Evolutionary conservation across 2,797 vertebrate species (phyloP).

Genomic region (Gallinago nigripennis): DNA sequence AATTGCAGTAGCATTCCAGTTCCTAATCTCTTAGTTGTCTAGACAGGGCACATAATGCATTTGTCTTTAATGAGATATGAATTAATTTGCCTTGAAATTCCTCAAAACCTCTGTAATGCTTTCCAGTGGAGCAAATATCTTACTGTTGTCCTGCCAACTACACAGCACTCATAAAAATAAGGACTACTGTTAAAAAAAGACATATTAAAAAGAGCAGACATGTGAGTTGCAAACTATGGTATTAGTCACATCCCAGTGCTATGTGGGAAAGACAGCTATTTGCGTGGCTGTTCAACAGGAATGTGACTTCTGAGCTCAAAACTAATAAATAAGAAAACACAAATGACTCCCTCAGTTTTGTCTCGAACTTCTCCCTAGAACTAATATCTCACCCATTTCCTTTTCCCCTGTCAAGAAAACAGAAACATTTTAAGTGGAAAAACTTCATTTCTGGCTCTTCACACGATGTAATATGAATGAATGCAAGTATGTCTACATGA

Average conservation of each 20-base stretch:
- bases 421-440: not conserved
- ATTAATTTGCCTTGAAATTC: slow-evolving; percentile 13
- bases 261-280: not conserved
- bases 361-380: not conserved
- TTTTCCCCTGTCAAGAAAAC: not conserved
- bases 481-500: not conserved
- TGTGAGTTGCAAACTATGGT: not conserved
- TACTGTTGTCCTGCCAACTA: slow-evolving; percentile 7
- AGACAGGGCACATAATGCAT: slow-evolving; percentile 9
- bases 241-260: not conserved
- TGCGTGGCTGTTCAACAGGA: not conserved
- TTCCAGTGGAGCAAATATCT: slow-evolving; percentile 8
- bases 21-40: slow-evolving; percentile 23
- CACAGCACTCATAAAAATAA: not conserved
- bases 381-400: not conserved
- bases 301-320: not conserved
- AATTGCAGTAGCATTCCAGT: not conserved
- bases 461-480: not conserved
- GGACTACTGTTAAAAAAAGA: not conserved
- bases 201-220: not conserved
- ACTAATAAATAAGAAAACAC: not conserved
- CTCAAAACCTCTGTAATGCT: slow-evolving; percentile 26
- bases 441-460: not conserved
- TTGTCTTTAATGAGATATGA: slow-evolving; percentile 21
- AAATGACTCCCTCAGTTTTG: not conserved